Percentiles rank a stretch among this genome's conserved stretches.
Evolutionary conservation across 2,888 invertebrate species (phyloP).

Genomic region (Heteromyza rotundicornis): DNA sequence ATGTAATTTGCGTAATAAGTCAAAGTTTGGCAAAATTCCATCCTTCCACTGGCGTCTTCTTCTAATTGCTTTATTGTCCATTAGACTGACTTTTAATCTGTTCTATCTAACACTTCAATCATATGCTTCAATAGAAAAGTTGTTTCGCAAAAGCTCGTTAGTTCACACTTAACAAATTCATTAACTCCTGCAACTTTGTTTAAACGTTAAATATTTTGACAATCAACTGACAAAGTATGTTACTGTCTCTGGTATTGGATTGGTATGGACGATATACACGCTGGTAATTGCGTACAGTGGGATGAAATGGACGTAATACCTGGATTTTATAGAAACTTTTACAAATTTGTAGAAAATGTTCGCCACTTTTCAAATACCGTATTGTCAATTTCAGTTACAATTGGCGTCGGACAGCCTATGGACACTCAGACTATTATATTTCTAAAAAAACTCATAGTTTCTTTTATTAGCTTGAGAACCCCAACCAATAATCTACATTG

Average conservation of each 20-base stretch:
- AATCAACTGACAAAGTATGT: not conserved
- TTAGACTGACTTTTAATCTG: conserved; percentile 41
- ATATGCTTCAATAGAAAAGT: not conserved
- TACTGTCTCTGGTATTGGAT: not conserved
- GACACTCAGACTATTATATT: too few species aligned
- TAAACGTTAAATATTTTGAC: conserved; percentile 11
- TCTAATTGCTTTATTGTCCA: conserved; percentile 45
- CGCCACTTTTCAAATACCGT: too few species aligned
- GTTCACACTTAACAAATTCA: conserved; percentile 23
- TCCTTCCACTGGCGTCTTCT: conserved; percentile 23
- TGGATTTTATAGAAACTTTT: too few species aligned
- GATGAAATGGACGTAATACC: not conserved
- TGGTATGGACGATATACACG: not conserved
- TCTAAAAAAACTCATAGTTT: too few species aligned
- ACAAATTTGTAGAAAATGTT: too few species aligned
- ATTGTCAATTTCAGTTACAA: too few species aligned
- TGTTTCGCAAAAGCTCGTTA: too few species aligned
- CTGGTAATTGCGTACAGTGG: not conserved
- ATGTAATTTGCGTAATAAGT: conserved; percentile 46
- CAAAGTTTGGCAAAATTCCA: conserved; percentile 17
- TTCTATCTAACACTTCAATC: conserved; percentile 25
- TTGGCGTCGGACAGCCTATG: too few species aligned
- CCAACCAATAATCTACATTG: too few species aligned
- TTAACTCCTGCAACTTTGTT: conserved; percentile 39
- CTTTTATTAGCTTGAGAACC: too few species aligned